Evolutionary conservation across 1,140 invertebrate genomes (phyloP), one percentile per base, ranked within the genome.

Genomic region (Lordiphosa stackelbergi): DNA sequence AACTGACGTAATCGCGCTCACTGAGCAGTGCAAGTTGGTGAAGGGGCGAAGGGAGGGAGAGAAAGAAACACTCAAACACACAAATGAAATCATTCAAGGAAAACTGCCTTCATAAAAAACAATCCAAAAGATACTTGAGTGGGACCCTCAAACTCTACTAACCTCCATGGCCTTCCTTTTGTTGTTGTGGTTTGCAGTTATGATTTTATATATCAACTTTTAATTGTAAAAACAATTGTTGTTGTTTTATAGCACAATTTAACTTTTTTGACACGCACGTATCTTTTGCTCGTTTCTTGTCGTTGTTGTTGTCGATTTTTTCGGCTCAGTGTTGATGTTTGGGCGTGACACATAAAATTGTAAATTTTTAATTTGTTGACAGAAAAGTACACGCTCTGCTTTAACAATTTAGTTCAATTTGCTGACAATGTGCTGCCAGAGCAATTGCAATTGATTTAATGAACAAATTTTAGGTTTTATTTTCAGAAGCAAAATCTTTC

Each of bases 11-110:
- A 81, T 81, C 77, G 40, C 28, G 54, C 42, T 28, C 19, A 13
- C 38, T 42, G 38, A 38, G 5, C n/a, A 34, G 6, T 19, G 16
- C 7, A 19, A 55, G 45, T 48, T 41, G 51, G 42, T 40, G 34
- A 34, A 12, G 37, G 42, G 43, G 19, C 19, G 38, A 56, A 41
- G 47, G 61, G 52, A 37, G 48, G 35, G 35, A 43, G 16, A 52
- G 59, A 28, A 45, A 31, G 54, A 52, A 36, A 53, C 42, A 61
- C 52, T 47, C 45, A 31, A 47, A 52, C 66, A 69, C 47, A 53
- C 43, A 68, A 81, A 79, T 79, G 61, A 79, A 81, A 81, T 79
- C 75, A 79, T 81, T 74, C 75, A 79, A 79, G 71, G 71, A 73
- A 53, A 79, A 64, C 66, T 24, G 12, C 58, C 43, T 22, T 37